Evolutionary conservation across 2,888 invertebrate genomes (phyloP).

Genomic region (Amphipoea lucens): DNA sequence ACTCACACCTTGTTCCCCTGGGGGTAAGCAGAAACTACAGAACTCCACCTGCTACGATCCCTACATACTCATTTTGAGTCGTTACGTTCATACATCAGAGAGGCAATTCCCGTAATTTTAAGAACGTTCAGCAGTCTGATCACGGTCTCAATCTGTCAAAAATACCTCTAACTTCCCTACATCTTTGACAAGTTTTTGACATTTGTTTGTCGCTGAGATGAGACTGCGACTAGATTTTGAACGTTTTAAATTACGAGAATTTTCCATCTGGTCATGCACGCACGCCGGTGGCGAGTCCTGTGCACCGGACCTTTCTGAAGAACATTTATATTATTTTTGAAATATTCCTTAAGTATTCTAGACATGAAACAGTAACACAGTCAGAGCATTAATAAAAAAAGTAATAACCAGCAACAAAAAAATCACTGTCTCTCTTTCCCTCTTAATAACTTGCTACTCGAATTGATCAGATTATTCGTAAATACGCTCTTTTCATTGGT

Average conservation of each 20-base stretch:
- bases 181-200: too few species aligned
- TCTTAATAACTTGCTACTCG: not conserved
- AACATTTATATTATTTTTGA: not conserved
- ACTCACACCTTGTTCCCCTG: too few species aligned
- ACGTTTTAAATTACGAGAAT: too few species aligned
- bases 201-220: too few species aligned
- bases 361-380: not conserved
- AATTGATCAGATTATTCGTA: conserved; percentile 18
- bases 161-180: too few species aligned
- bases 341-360: too few species aligned
- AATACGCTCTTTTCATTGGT: conserved; percentile 11
- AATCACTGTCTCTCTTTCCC: not conserved
- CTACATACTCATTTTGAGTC: not conserved
- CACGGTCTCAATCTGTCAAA: too few species aligned
- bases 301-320: not conserved
- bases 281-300: not conserved
- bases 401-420: conserved; percentile 14
- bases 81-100: not conserved
- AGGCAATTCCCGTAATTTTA: too few species aligned
- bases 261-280: not conserved
- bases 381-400: conserved; percentile 12
- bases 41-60: not conserved
- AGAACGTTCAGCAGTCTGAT: too few species aligned
- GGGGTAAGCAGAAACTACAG: not conserved
- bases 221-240: too few species aligned